Conservation (phyloP, 2,888 invertebrate genomes). For the Lymantria monacha region DNA sequence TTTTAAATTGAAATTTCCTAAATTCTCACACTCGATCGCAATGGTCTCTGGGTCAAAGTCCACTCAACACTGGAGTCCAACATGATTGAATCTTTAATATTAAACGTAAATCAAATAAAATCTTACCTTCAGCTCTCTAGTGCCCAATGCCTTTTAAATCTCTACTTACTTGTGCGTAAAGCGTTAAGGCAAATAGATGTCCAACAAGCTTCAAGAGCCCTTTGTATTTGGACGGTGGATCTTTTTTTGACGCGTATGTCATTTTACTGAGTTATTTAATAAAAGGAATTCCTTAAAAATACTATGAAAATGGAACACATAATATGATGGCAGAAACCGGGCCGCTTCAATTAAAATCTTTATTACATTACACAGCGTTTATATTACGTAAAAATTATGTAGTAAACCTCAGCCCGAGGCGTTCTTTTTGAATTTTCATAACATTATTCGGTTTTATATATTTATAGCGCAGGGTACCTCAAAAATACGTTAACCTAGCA, state of each 20-base stretch:
- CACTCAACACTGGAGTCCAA: no score
- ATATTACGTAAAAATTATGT: neutral
- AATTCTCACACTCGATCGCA: no score
- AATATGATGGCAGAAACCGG: neutral
- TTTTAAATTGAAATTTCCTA: no score
- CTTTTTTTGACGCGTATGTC: conserved; percentile 2
- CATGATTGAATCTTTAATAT: no score
- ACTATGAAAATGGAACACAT: conserved; percentile 4
- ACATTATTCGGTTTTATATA: no score
- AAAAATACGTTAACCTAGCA: no score
- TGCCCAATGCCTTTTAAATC: neutral
- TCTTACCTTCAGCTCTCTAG: neutral
- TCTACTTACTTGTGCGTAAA: neutral
- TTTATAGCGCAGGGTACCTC: no score
- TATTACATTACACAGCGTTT: neutral
- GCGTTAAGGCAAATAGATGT: conserved; percentile 2
- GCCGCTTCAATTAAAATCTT: neutral
- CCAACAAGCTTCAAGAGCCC: conserved; percentile 7
- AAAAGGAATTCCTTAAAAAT: conserved; percentile 10
- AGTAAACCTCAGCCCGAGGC: no score
- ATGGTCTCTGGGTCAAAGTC: no score
- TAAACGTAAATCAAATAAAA: neutral
- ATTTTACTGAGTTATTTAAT: conserved; percentile 10
- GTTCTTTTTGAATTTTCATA: no score
- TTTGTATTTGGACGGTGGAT: conserved; percentile 8